Base-by-base conservation (phyloP, 2,888 invertebrate genomes). In the Lissocephala sabroskyi region DNA sequence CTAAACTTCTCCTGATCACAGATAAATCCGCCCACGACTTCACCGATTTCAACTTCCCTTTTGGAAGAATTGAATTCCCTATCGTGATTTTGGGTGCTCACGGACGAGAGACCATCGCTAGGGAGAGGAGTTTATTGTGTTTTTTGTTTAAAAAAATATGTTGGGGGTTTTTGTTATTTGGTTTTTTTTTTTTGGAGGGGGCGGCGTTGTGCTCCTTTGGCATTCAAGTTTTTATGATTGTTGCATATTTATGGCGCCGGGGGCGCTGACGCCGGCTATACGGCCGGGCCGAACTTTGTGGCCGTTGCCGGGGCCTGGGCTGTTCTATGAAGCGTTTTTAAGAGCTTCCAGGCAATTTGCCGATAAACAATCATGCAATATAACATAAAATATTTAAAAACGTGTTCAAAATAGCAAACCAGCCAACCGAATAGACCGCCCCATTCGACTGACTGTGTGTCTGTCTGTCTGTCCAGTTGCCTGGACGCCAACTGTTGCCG, bases 261-360 rank as follows among this genome's bases (percentile, higher is more conserved):
- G 63, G 50, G 55, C 47, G 49, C 45, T 41, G 41, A 40, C 42
- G 45, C 48, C 45, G 33, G 53, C 37, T 23, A n/a, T n/a, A n/a
- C n/a, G n/a, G n/a, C n/a, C n/a, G n/a, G n/a, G n/a, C n/a, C n/a
- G n/a, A n/a, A n/a, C n/a, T n/a, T 43, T 26, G 11, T 36, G 32
- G 1, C 23, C 19, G 6, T 13, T 43, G 19, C 19, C 23, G 17
- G 4, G 18, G 13, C 11, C 10, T 14, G 4, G 37, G 45, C 36
- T 35, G 41, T 51, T 75, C 71, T 56, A 56, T 73, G 66, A 65
- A 71, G 79, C 80, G 82, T 77, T 79, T 80, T 67, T 57, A 81
- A 80, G 62, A 77, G 82, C 82, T 80, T 80, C 80, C 80, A 79
- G 80, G 67, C 80, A 82, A 80, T 79, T 79, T 81, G 68, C 62